Evolutionary conservation across 2,797 vertebrate species (phyloP), one percentile per base, ranked within the genome.

Genomic region (Coracias cyanogaster): DNA sequence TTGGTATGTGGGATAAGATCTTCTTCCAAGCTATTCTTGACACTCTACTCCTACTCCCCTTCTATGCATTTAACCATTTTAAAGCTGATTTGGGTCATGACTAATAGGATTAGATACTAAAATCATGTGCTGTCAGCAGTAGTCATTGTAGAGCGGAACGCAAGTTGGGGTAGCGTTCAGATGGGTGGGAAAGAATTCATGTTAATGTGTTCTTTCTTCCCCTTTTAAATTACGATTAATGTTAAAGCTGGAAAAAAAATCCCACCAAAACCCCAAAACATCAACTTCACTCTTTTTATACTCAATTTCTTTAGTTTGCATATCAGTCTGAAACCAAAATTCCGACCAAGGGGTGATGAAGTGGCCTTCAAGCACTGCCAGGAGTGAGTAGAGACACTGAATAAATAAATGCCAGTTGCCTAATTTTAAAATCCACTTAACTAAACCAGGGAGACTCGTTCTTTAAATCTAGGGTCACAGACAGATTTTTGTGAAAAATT

Each of bases 51-150:
- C 95, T 86, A 96, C 96, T 97, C 92, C 86, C 83, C 91, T 97
- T 97, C 94, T 89, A 82, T 93, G 84, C 28, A 5, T 96, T 97
- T 96, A 97, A 97, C 94, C 94, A 96, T 96, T 96, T 96, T 92
- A 65, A 92, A 92, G 91, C 94, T 95, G 90, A 96, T 96, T 89
- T 89, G 93, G 96, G 94, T 96, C 95, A 93, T 92, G 90, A 95
- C 96, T 96, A 97, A 97, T 94, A 89, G 81, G 83, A 95, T 96
- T 85, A 90, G 94, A 77, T 35, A 85, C 90, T 80, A 58, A 92
- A 93, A 89, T 93, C 93, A 90, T 61, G 93, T 77, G 94, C 88
- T 88, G 82, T 15, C 72, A 62, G 95, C 83, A 93, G 64, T 8
- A 93, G 76, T 88, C 78, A 41, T 12, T 48, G 78, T 20, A 82